Base-by-base conservation (phyloP, 2,888 invertebrate species). In the Drosophila fungiperda region DNA sequence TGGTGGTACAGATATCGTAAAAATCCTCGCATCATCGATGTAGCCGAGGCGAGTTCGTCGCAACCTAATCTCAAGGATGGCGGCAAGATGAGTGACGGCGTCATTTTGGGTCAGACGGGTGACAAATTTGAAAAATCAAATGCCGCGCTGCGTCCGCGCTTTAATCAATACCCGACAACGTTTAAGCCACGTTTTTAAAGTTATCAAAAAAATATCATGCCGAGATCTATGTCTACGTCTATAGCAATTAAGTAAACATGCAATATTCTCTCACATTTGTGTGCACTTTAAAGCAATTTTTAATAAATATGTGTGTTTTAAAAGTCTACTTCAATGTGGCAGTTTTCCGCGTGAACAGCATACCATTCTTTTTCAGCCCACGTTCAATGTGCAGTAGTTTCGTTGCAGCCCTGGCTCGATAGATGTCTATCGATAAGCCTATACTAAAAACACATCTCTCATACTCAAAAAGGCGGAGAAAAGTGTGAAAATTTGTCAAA, bases 1-100 rank as follows among this genome's bases (percentile, higher is more conserved):
- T 98, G 97, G 96, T 98, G 97, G 96, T 98, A 97, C 88, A 96
- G 97, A 83, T 96, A 96, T 93, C 94, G 96, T 82, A 95, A 95
- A 83, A 94, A 94, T 69, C 94, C 95, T 0, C 93, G 94, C 26
- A 94, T 96, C 42, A 94, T 95, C 6, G 95, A 95, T 82, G 95
- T 96, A 8, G 94, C 95, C 55, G 95, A 95, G 93, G 95, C 82
- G 0, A 87, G 68, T 3, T 55, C 82, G 12, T 73, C 86, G 1
- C 73, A 68, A 0, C 29, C 45, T 4, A 60, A 66, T 45, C 61
- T 58, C 5, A 82, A 83, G 12, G 88, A 89, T 66, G 89, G 87
- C 32, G 80, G 82, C 8, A 92, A 92, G 94, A 54, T 85, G 15
- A 80, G 75, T 5, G 91, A 92, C 29, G 92, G 91, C 3, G 83